These are phyloP conservation scores for Pelodiscus sinensis DNA, from an alignment of 2,113 vertebrate species.

Conservation along the genomic window DNA sequence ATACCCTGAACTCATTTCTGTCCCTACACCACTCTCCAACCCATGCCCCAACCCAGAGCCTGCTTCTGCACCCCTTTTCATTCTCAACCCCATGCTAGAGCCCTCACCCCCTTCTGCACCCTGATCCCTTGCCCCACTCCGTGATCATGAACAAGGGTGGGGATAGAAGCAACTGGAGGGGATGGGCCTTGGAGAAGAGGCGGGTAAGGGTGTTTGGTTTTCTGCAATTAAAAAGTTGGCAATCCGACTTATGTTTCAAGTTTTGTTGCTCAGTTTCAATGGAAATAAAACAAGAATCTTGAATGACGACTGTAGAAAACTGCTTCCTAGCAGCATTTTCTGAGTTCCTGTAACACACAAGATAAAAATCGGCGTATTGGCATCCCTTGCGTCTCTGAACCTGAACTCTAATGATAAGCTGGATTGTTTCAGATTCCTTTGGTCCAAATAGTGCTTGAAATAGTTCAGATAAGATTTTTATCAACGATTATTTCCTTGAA, in stretches of 20 bases:
- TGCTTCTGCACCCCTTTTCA: rapidly evolving
- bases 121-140: too few relatives aligned
- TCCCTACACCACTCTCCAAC: too few relatives aligned
- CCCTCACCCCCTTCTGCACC: too few relatives aligned
- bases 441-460: slow-evolving; percentile 48
- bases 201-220: too few relatives aligned
- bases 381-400: slow-evolving; percentile 39
- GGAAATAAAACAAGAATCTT: background rate
- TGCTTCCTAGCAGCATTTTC: background rate
- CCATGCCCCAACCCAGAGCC: too few relatives aligned
- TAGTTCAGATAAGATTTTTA: slow-evolving; percentile 61
- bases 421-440: slow-evolving; percentile 62
- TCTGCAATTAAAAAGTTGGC: too few relatives aligned
- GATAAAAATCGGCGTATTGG: slow-evolving; percentile 57
- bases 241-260: background rate
- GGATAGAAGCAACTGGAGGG: too few relatives aligned
- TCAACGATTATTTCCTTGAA: slow-evolving; percentile 24
- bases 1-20: too few relatives aligned
- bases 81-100: too few relatives aligned
- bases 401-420: slow-evolving; percentile 53
- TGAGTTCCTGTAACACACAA: background rate
- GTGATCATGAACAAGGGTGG: too few relatives aligned
- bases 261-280: background rate
- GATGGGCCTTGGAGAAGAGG: too few relatives aligned
- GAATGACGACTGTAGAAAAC: background rate